Evolutionary conservation across 2,888 invertebrate species (phyloP).

Genomic region (Campoplex capitator): DNA sequence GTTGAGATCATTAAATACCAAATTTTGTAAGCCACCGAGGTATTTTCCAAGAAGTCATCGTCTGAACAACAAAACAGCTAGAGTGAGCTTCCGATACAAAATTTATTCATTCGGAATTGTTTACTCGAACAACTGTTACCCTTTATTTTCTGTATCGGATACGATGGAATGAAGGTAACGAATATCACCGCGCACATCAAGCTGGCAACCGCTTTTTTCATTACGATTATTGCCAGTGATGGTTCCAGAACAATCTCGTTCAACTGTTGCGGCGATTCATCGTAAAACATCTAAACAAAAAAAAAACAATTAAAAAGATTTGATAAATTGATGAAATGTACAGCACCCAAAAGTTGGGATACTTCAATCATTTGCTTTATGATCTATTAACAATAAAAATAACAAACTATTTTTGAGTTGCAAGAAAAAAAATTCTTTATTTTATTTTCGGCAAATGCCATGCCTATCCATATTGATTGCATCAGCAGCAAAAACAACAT

Average conservation of each 20-base stretch:
- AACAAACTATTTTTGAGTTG: too few relatives aligned
- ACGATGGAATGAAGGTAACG: slow-evolving; percentile 89
- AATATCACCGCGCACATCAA: slow-evolving; percentile 90
- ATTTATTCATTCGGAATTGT: neutral
- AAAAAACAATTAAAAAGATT: neutral
- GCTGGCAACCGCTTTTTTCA: slow-evolving; percentile 90
- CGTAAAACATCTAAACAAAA: slow-evolving; percentile 84
- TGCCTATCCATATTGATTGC: too few relatives aligned
- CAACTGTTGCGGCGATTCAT: slow-evolving; percentile 83
- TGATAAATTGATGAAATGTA: too few relatives aligned
- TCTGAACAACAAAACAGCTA: slow-evolving; percentile 83
- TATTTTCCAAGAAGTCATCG: slow-evolving; percentile 88
- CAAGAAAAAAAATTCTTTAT: too few relatives aligned
- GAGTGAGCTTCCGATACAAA: neutral
- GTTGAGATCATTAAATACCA: slow-evolving; percentile 92
- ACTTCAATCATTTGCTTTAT: neutral
- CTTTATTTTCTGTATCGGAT: slow-evolving; percentile 90
- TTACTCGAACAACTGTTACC: slow-evolving; percentile 83
- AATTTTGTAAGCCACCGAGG: slow-evolving; percentile 88
- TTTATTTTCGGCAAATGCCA: too few relatives aligned
- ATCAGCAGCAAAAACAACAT: neutral
- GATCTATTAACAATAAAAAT: neutral
- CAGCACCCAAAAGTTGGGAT: neutral
- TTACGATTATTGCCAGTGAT: slow-evolving; percentile 89
- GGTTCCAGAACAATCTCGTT: slow-evolving; percentile 88